Base-by-base conservation (phyloP, 2,797 vertebrate species). In the Lepilemur ruficaudatus region DNA sequence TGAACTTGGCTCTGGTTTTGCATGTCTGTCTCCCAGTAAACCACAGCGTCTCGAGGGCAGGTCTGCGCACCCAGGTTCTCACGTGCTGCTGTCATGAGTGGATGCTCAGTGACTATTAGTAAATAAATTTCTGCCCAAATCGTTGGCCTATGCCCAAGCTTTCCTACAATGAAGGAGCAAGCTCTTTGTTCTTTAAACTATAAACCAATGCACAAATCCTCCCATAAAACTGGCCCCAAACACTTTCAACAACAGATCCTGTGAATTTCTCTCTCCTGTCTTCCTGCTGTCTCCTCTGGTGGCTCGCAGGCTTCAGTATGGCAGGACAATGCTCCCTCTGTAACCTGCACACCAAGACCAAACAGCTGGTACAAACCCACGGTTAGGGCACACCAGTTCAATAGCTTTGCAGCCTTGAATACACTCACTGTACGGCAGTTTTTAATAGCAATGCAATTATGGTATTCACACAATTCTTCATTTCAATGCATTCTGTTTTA, bases 171-270 rank as follows among this genome's bases (percentile, higher is more conserved):
- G 46, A 95, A 94, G 61, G 5, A 59, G 28, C 50, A 35, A 79
- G 17, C 83, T 72, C 46, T 83, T 82, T 80, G 41, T 89, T 91
- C 61, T 89, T 91, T 38, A 89, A 87, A 83, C 22, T 50, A 78
- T 30, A 93, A 28, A 86, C 11, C 57, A 83, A 35, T 52, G 57
- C 18, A 78, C 22, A 59, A 57, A 83, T 69, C 7, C 13, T 84
- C 65, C 25, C 13, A 59, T 43, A 84, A 81, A 87, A 87, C 7
- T 70, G 79, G 11, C 30, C 46, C 25, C 14, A 63, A 38, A 80
- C 22, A 59, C 35, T 92, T 89, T 32, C 10, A 72, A 15, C 9
- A n/a, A 91, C 7, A 50, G 46, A 9, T 32, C 13, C 41, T 32
- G 20, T 8, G 50, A 38, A 61, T 18, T 63, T 76, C 32, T 55